Evolutionary conservation across 2,797 vertebrate genomes (phyloP).

Genomic region (Pipistrellus pipistrellus): DNA sequence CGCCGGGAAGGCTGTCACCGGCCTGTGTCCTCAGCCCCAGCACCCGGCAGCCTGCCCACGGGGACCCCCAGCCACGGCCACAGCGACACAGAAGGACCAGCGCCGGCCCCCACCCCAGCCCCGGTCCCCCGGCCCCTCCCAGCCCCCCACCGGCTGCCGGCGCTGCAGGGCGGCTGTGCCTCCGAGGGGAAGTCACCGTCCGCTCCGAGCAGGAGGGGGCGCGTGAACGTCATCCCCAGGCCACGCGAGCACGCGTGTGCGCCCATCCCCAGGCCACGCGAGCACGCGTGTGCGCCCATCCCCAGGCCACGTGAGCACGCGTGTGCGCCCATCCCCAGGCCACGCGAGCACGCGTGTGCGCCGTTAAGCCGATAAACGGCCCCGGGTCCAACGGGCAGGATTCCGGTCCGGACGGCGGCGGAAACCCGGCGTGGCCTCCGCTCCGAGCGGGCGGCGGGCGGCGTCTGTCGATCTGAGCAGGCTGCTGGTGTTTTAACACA

Average conservation of each 20-base stretch:
- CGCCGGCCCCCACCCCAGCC: background rate
- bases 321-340: too few relatives aligned
- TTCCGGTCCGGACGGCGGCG: conserved; percentile 70
- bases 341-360: rapidly evolving
- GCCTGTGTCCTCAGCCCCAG: rapidly evolving
- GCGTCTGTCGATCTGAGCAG: conserved; percentile 62
- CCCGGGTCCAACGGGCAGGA: conserved; percentile 81
- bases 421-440: conserved; percentile 8
- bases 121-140: rapidly evolving
- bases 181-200: conserved; percentile 83
- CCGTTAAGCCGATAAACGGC: conserved; percentile 72
- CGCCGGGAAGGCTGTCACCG: background rate
- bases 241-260: rapidly evolving
- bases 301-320: rapidly evolving
- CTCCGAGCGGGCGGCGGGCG: background rate
- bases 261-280: too few relatives aligned
- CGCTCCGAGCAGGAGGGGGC: conserved; percentile 40
- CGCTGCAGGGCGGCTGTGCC: background rate
- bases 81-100: background rate
- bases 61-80: rapidly evolving
- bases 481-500: conserved; percentile 45
- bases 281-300: too few relatives aligned
- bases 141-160: background rate
- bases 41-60: background rate
- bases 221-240: conserved; percentile 29